Evolutionary conservation across 2,888 invertebrate species (phyloP), one percentile per base, ranked within the genome.

Genomic region (Amaurobius ferox): DNA sequence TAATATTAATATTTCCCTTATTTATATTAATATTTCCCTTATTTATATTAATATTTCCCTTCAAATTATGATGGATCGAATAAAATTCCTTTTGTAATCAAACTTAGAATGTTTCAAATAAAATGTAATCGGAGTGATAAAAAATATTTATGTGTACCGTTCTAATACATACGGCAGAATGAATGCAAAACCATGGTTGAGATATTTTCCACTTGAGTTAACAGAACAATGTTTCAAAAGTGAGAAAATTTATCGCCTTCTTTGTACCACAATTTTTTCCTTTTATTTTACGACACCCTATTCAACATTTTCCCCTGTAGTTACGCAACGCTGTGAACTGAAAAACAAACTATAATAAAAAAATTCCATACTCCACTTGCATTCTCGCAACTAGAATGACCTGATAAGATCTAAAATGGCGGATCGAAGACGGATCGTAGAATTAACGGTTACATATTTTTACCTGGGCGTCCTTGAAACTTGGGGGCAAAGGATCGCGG

Each of bases 381-480:
- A 44, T n/a, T 44, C n/a, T 44, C 44, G 44, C 44, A 44, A 44
- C 16, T 44, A 13, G 44, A 44, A 16, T n/a, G 6, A n/a, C n/a
- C 16, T 11, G 44, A 44, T 44, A 44, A 44, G 44, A 44, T 44
- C 44, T n/a, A 44, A 44, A 44, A 44, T 44, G 44, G 44, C 44
- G 44, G 35, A 3, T 44, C 44, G 6, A 5, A n/a, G n/a, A 44
- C 44, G 44, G 44, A 44, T 3, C 28, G 23, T 29, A 16, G 48
- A 67, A 67, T 77, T 77, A 77, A 77, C 66, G 67, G 67, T n/a
- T 11, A 32, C 0, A 16, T 35, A 35, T 64, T 74, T 74, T 29
- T 35, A 16, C 39, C 64, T n/a, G 7, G 2, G 19, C 19, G 48
- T 35, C 79, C 79, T 79, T 79, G 79, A 72, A 72, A 26, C 16